Percentiles rank a stretch among this genome's conserved stretches.
Evolutionary conservation across 2,113 vertebrate species (phyloP).

Genomic region (Abramis brama): DNA sequence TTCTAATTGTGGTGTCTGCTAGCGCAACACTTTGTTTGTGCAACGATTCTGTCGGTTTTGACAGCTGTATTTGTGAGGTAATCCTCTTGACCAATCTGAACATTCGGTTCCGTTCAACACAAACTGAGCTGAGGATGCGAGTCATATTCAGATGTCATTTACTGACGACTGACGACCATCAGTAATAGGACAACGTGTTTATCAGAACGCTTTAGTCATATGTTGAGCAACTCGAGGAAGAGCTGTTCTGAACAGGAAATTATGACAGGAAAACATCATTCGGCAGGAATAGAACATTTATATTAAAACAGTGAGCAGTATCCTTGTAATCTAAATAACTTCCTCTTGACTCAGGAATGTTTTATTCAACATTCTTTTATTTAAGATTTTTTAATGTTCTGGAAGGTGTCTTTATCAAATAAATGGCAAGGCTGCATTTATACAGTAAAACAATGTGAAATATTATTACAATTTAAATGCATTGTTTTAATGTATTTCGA

Average conservation of each 20-base stretch:
- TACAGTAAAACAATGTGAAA: neutral
- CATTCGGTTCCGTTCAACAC: neutral
- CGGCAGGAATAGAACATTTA: neutral
- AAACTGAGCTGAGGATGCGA: neutral
- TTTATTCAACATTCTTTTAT: too few species aligned
- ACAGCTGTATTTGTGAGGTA: neutral
- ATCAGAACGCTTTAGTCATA: neutral
- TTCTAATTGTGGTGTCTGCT: neutral
- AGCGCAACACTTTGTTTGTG: neutral
- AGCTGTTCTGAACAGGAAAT: neutral
- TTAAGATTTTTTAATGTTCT: neutral
- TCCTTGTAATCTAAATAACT: neutral
- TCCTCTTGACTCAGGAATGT: neutral
- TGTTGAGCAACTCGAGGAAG: neutral
- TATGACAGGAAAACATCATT: slow-evolving; percentile 4
- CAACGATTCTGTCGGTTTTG: neutral
- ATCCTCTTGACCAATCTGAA: neutral
- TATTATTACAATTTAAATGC: neutral
- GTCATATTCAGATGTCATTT: neutral
- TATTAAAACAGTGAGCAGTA: neutral
- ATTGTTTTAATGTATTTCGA: neutral
- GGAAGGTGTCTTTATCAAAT: neutral
- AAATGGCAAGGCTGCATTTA: neutral
- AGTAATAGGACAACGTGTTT: neutral
- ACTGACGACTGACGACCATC: neutral